Evolutionary conservation across 2,888 invertebrate species (phyloP), one percentile per base, ranked within the genome.

Genomic region (Eustalomyia histrio): DNA sequence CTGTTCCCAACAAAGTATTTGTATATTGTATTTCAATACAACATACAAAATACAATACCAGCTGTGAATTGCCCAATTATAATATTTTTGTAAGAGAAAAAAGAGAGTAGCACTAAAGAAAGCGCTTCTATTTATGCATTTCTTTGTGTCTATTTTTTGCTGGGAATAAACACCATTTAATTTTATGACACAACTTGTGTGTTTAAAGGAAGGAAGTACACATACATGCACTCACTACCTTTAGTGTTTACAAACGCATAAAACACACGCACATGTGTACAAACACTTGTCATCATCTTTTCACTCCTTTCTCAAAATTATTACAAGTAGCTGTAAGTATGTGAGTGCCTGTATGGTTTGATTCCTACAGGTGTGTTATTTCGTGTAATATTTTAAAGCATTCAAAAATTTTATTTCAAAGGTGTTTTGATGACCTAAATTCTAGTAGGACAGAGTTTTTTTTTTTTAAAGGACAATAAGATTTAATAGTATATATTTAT

Each of bases 221-320:
- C 3, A 6, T 29, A 16, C 47, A 52, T 29, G 24, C 21, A 24
- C 47, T 6, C 14, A 29, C 29, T 29, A 29, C 29, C 29, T 29
- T 50, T 12, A 33, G 58, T 16, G 35, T 1, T n/a, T 12, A 33
- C 17, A 12, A 16, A 35, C 21, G 1, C 1, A 53, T 24, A 64
- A 16, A 16, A 43, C 24, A 55, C 24, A 43, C 16, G 18, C 69
- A 35, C 29, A 24, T 47, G 8, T 71, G 55, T 14, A n/a, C 29
- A 7, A 3, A 50, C 39, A 76, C 55, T 80, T 76, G 80, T 72
- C 67, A 64, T 76, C 76, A 58, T 33, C 58, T 76, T 80, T 71
- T 71, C 75, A 75, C 47, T 61, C 60, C 43, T 21, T 72, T 80
- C 21, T 68, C 52, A 72, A 43, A 72, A 68, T 68, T 76, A 63